phyloP scores from a whole-genome alignment of 2,888 invertebrate species.

The Mamestra brassicae region DNA sequence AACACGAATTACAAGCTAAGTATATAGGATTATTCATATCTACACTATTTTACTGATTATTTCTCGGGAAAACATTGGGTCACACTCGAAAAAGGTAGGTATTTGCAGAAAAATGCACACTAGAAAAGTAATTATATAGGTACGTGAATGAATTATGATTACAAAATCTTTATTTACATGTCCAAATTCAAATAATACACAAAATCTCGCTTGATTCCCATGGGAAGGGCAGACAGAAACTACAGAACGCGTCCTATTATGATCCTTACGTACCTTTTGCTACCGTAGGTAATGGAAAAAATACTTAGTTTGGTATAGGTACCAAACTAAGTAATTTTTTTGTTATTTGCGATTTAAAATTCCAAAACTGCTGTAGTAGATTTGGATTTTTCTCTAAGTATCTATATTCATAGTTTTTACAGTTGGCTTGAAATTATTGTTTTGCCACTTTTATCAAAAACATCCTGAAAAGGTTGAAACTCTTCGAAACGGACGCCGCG shows the following conservation, averaged over 20 bases:
- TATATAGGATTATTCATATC: constrained; percentile 3
- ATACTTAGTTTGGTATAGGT: background rate
- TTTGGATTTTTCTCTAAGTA: background rate
- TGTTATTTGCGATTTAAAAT: background rate
- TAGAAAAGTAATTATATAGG: background rate
- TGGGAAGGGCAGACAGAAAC: no score
- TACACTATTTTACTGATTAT: constrained; percentile 14
- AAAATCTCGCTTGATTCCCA: no score
- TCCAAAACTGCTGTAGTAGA: no score
- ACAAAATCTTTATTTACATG: background rate
- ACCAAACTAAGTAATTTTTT: no score
- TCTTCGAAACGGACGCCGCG: no score
- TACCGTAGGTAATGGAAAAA: background rate
- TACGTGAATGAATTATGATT: background rate
- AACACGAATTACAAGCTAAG: constrained; percentile 34
- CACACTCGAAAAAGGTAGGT: background rate
- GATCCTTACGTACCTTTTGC: no score
- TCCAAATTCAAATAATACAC: background rate
- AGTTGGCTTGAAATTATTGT: background rate
- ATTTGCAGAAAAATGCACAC: background rate
- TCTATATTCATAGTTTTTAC: no score
- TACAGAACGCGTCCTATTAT: no score
- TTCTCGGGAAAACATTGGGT: background rate
- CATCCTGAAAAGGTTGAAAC: background rate
- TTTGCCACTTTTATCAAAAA: background rate